Base-by-base conservation (phyloP, 2,797 vertebrate genomes). In the Serranus cabrilla region DNA sequence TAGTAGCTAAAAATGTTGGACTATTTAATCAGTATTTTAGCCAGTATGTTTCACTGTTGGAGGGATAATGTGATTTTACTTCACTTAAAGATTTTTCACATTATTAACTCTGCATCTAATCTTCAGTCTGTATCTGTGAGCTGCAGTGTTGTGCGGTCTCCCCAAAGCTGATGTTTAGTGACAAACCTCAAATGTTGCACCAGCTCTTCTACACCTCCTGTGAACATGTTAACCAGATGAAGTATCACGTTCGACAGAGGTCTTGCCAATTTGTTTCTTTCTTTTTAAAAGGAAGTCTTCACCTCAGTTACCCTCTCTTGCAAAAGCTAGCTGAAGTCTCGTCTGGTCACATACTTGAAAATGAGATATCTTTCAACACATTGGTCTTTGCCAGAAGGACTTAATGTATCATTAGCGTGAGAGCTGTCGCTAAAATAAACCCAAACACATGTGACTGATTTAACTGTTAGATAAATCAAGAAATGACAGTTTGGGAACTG, bases 281-380 rank as follows among this genome's bases (percentile, higher is more conserved):
- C 6, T n/a, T 55, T 17, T 23, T 52, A 0, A 71, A 56, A 71
- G 70, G 51, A 76, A 68, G 64, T 75, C 57, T 56, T 75, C 23
- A 75, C 83, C 78, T 63, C 69, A 79, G 34, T 1, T 34, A 34
- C 34, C n/a, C n/a, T n/a, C n/a, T 34, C 34, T 34, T 34, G 34
- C 5, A 34, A 7, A 34, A 34, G 34, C 7, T 34, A 7, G 8
- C 55, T 52, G 9, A 21, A 2, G 17, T 62, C 1, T 47, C 1
- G 13, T 65, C n/a, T 63, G 37, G 23, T 54, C 12, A 39, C n/a
- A 71, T n/a, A 31, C 14, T 62, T 67, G 25, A 31, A 69, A 18
- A 12, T 16, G 9, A 42, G 17, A 39, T 2, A 49, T 31, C 7
- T 42, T 43, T 76, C 2, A 17, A 37, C 14, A 7, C 25, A 7